Evolutionary conservation across 1,140 invertebrate species (phyloP), one percentile per base, ranked within the genome.

Genomic region (Drosophila azteca): DNA sequence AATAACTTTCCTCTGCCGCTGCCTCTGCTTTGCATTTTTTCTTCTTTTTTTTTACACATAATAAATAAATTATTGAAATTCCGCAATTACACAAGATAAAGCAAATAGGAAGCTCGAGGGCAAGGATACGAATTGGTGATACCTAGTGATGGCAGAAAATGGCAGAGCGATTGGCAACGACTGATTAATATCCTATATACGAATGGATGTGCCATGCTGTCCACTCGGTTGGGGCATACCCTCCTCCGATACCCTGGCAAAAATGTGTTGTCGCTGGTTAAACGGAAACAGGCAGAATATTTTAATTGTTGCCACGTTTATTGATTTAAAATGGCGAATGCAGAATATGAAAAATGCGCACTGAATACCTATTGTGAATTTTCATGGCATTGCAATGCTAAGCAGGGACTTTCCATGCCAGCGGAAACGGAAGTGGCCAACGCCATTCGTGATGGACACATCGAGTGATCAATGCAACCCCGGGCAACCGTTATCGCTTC

Each of bases 41-140:
- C 7, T 0, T 2, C 9, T 57, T 82, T 88, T 84, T 85, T 82
- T 82, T 82, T 88, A 88, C 82, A 82, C 62, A 69, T 71, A 79
- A 82, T 88, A 87, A 85, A 85, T 85, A 85, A 87, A 76, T 87
- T 74, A 87, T 88, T 88, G 70, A 88, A 88, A 87, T 87, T 88
- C 82, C 83, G 72, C 84, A 85, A 85, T 85, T 87, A 82, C 58
- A 59, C 58, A 62, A 74, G 71, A 74, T 79, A 79, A 79, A 72
- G 48, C 46, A 69, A 74, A 41, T 20, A 45, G 22, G 35, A 31
- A 15, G 39, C 0, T 11, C 3, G 9, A 11, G 3, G 6, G 2
- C n/a, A 20, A 3, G 3, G 17, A 20, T 31, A 15, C 53, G 41
- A 52, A 20, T 15, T 2, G 8, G 24, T 6, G 4, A 1, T 63